These are phyloP conservation scores for Mesochorus sp. DNA, from an alignment of 2,888 invertebrate genomes.

Conservation along the genomic window DNA sequence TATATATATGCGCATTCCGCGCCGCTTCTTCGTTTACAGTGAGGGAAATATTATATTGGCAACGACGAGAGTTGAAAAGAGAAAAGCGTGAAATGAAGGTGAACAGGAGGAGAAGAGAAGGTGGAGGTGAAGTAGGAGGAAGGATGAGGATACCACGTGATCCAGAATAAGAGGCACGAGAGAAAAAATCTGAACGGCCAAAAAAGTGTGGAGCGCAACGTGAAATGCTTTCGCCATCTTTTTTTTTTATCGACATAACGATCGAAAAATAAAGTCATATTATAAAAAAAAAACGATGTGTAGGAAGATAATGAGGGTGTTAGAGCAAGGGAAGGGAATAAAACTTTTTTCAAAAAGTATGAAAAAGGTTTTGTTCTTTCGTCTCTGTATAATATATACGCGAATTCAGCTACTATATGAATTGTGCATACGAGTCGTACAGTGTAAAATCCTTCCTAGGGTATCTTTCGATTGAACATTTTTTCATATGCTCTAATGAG, in stretches of 20 bases:
- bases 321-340: not conserved
- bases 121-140: not conserved
- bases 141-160: not conserved
- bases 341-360: not conserved
- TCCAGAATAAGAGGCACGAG: not conserved
- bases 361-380: conserved; percentile 1
- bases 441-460: not conserved
- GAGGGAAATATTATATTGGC: conserved; percentile 44
- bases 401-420: conserved; percentile 12
- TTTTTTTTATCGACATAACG: conserved; percentile 13
- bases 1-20: not conserved
- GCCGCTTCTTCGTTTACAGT: conserved; percentile 37
- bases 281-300: conserved; percentile 14
- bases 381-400: conserved; percentile 5
- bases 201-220: conserved; percentile 12
- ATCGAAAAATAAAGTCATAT: conserved; percentile 12
- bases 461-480: not conserved
- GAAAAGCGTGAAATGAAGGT: conserved; percentile 36
- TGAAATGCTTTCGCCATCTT: not conserved
- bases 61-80: conserved; percentile 15
- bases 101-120: not conserved
- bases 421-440: conserved; percentile 1
- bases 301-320: conserved; percentile 32
- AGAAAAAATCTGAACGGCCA: conserved; percentile 7
- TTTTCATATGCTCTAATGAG: not conserved